Percentiles rank a stretch among this genome's conserved stretches.
phyloP scores from a whole-genome alignment of 1,140 invertebrate species.

The Ladona fulva region DNA sequence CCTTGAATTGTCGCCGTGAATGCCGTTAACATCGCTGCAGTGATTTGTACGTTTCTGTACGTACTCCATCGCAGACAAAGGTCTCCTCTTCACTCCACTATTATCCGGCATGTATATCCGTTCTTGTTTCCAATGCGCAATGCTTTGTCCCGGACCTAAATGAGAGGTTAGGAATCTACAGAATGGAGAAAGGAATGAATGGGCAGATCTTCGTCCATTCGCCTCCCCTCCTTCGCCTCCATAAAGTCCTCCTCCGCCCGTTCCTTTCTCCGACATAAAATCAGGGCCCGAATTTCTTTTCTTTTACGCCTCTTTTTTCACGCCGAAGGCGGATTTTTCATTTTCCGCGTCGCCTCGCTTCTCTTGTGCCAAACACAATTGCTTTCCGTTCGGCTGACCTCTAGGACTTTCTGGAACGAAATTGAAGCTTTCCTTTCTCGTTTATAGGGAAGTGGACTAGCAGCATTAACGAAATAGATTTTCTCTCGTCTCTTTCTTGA shows the following conservation, averaged over 20 bases:
- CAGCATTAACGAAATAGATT: conserved; percentile 1
- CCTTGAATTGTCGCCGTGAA: too few species aligned
- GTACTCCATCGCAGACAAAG: too few species aligned
- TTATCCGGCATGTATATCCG: too few species aligned
- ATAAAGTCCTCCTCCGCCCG: background rate
- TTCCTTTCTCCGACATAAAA: background rate
- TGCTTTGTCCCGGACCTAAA: background rate
- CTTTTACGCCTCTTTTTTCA: background rate
- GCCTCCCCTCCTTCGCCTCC: background rate
- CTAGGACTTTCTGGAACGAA: background rate
- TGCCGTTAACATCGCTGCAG: too few species aligned
- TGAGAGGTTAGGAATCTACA: background rate
- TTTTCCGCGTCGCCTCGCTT: background rate
- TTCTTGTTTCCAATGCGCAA: too few species aligned
- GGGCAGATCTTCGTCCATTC: background rate
- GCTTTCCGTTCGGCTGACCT: background rate
- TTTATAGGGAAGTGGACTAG: background rate
- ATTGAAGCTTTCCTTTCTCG: background rate
- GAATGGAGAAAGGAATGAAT: background rate
- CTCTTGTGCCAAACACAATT: background rate
- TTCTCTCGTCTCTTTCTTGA: too few species aligned
- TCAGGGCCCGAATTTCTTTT: background rate
- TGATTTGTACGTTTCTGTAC: too few species aligned
- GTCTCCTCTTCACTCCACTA: too few species aligned
- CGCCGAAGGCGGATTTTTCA: background rate